Conservation (phyloP, 2,113 vertebrate genomes). For the Myiopsitta monachus region DNA sequence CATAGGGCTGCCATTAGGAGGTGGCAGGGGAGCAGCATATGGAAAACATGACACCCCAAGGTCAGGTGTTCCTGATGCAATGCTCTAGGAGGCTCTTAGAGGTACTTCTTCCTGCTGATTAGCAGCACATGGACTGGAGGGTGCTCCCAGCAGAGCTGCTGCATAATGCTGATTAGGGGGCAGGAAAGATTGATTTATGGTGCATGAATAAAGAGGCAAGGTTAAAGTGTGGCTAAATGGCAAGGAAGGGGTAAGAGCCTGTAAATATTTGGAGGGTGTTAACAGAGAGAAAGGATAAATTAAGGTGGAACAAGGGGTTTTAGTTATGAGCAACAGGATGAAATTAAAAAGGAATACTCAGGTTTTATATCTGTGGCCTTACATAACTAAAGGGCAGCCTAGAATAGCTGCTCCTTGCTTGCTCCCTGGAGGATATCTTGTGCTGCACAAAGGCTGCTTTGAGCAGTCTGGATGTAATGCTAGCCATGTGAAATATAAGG, state of each 20-base stretch:
- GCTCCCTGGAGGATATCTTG: not conserved
- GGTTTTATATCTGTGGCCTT: not conserved
- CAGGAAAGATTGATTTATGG: conserved; percentile 27
- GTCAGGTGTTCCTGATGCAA: not conserved
- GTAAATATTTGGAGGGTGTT: not conserved
- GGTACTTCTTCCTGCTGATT: not conserved
- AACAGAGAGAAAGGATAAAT: not conserved
- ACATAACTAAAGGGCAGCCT: not conserved
- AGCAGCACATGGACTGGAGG: not conserved
- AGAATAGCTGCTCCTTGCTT: not conserved
- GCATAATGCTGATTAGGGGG: not conserved
- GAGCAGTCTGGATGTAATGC: not conserved
- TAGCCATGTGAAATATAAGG: not conserved
- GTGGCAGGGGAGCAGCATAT: not conserved
- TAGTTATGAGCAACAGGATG: not conserved
- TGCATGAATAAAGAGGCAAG: conserved; percentile 32
- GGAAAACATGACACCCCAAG: not conserved
- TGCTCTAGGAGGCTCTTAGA: not conserved
- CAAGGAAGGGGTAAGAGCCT: not conserved
- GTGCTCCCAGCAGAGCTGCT: not conserved
- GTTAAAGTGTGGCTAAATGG: conserved; percentile 15
- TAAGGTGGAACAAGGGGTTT: not conserved
- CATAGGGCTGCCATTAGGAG: not conserved
- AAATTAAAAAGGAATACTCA: not conserved
- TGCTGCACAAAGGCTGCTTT: not conserved